Percentiles rank a stretch among this genome's conserved stretches.
Conservation (phyloP, 30 jellyfish, hydroid and myxozoan species). For the Cassiopea xamachana region DNA sequence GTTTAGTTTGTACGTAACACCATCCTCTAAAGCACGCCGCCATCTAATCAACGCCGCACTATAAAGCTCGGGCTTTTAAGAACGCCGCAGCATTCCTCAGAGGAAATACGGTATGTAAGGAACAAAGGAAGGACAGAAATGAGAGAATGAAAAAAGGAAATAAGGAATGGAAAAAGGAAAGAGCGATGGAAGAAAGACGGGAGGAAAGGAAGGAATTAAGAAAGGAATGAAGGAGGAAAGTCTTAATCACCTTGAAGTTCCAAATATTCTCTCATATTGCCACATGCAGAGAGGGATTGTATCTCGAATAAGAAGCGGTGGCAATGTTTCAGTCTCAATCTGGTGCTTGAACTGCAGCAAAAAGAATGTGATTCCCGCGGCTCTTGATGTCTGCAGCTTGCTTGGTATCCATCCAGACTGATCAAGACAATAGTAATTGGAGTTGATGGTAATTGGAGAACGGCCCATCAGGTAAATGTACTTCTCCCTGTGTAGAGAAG, state of each 20-base stretch:
- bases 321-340: constrained; percentile 82
- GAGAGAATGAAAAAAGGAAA: no score
- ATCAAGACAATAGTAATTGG: constrained; percentile 92
- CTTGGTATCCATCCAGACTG: constrained; percentile 98
- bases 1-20: no score
- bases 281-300: constrained; percentile 97
- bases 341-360: constrained; percentile 67
- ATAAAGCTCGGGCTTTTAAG: no score
- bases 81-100: no score
- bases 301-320: constrained; percentile 87
- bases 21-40: no score
- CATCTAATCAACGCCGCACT: no score
- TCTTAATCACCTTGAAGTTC: constrained; percentile 95
- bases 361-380: constrained; percentile 82
- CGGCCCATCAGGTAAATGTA: constrained; percentile 97
- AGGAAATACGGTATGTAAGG: no score
- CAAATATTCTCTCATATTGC: constrained; percentile 92
- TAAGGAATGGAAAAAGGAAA: no score
- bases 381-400: constrained; percentile 86
- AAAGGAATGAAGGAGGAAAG: no score
- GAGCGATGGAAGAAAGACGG: no score
- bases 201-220: background rate
- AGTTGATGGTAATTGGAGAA: constrained; percentile 91
- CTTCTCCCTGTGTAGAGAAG: constrained; percentile 81
- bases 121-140: no score